A percentile compares a stretch with the other conserved stretches of the same genome.
Evolutionary conservation across 2,888 invertebrate species (phyloP).

Genomic region (Taphrorychus bicolor): DNA sequence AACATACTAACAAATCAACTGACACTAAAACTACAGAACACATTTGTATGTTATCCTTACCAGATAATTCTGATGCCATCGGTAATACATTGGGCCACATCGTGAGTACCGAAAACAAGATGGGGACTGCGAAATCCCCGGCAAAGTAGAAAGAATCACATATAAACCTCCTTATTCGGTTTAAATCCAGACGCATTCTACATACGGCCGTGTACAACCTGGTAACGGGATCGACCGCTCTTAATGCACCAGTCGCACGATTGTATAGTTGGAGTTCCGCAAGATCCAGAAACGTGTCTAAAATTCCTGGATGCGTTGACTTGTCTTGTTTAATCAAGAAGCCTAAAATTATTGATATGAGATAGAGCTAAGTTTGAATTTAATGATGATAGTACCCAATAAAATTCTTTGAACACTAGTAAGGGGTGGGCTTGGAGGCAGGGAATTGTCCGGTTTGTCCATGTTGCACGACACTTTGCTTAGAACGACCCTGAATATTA

Average conservation of each 20-base stretch:
- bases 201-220: constrained; percentile 52
- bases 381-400: constrained; percentile 48
- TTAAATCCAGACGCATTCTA: constrained; percentile 54
- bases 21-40: too few relatives aligned
- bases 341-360: too few relatives aligned
- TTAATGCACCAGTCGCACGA: constrained; percentile 10
- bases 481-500: constrained; percentile 36
- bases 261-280: constrained; percentile 46
- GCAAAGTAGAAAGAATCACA: constrained; percentile 60
- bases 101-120: constrained; percentile 57
- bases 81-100: constrained; percentile 62
- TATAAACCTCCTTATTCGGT: constrained; percentile 58
- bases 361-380: not conserved
- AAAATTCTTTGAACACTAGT: constrained; percentile 58
- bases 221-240: constrained; percentile 37
- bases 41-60: constrained; percentile 4
- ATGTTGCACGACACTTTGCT: not conserved
- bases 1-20: too few relatives aligned
- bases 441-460: constrained; percentile 51
- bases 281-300: constrained; percentile 45
- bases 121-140: constrained; percentile 53
- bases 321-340: constrained; percentile 56
- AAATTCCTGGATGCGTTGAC: constrained; percentile 45
- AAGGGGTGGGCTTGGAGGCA: constrained; percentile 61
- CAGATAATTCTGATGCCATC: constrained; percentile 44